Evolutionary conservation across 2,797 vertebrate species (phyloP), one percentile per base, ranked within the genome.

Genomic region (Chanos chanos): DNA sequence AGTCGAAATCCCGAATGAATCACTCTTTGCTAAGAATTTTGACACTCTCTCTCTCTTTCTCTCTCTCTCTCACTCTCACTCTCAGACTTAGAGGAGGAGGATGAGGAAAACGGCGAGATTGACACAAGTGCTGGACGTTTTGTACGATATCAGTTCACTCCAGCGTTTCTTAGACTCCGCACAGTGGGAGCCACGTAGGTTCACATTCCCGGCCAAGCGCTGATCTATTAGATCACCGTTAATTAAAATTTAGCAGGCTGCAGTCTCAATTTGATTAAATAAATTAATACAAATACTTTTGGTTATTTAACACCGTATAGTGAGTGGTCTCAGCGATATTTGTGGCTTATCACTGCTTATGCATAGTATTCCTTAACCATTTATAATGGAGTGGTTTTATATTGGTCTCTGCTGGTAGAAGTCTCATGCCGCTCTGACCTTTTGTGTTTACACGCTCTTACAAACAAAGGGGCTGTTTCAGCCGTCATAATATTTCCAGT

Each of bases 71-170:
- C 18, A 25, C 2, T 61, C 7, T 48, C 54, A 73, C 61, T 74
- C 67, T 48, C 55, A 96, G 96, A 91, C 75, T 85, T 86, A 16
- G 77, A 86, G 4, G 91, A 89, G 2, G 79, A 83, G 2, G 92
- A 94, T 5, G 93, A 94, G 4, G 94, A 92, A 30, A 74, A 68
- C n/a, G 86, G 82, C 2, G 94, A 95, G 0, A 72, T 77, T 18
- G 95, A 98, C 7, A 59, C 82, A 61, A 96, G 92, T 7, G 92
- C 94, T 0, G 97, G 97, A 0, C 94, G 97, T 41, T 99, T 99
- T 51, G 97, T 99, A 53, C 92, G 96, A 8, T 99, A 99, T 75
- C 96, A 99, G 85, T 99, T 99, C 82, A 99, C 97, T 22, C 92
- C 96, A 0, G 96, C 96, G 0, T 99, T 99, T 72, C 87, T 99